phyloP scores from a whole-genome alignment of 1,140 invertebrate genomes.

The Heliothis subflexa region DNA sequence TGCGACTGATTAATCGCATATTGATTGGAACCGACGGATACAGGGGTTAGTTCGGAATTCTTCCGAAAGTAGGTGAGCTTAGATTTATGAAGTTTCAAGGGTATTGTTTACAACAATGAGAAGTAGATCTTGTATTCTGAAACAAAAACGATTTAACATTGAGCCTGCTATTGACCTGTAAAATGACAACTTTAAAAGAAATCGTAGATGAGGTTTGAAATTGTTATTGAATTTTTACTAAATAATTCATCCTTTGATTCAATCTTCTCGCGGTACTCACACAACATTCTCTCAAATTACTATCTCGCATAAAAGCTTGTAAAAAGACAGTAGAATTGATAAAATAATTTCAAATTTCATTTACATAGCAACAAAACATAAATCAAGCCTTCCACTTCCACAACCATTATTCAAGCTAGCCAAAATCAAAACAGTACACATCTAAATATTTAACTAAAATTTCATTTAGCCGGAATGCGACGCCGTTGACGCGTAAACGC shows the following conservation, averaged over 20 bases:
- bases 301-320: no score
- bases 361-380: not conserved
- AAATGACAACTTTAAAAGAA: no score
- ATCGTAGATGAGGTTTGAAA: no score
- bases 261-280: no score
- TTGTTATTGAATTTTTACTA: no score
- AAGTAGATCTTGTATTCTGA: no score
- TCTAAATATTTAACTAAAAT: conserved; percentile 43
- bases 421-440: conserved; percentile 34
- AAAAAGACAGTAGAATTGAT: not conserved
- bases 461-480: conserved; percentile 34
- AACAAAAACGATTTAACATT: no score
- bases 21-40: conserved; percentile 71
- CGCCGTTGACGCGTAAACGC: conserved; percentile 38
- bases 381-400: conserved; percentile 15
- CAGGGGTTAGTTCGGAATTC: conserved; percentile 16
- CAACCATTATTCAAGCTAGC: conserved; percentile 16
- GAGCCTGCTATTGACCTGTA: no score
- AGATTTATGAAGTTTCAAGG: conserved; percentile 1
- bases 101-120: not conserved
- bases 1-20: conserved; percentile 81
- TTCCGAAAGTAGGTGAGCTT: conserved; percentile 3
- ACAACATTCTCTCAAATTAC: no score
- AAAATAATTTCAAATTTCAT: not conserved
- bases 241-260: no score